Evolutionary conservation across 2,113 vertebrate species (phyloP).

Genomic region (Sturnira hondurensis): DNA sequence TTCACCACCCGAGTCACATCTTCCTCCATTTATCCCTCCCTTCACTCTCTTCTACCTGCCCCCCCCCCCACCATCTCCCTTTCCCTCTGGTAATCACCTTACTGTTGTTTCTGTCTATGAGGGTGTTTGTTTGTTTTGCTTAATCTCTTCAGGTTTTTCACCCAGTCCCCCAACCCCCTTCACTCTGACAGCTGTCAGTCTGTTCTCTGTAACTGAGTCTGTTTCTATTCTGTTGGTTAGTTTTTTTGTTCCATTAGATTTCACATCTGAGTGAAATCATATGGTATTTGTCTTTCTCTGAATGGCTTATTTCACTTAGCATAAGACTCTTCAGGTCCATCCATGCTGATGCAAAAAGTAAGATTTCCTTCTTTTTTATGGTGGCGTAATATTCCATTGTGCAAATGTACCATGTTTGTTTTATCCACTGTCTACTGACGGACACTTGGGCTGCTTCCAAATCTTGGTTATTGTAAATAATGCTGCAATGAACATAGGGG

Average conservation of each 20-base stretch:
- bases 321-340: background rate
- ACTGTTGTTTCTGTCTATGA: background rate
- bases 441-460: background rate
- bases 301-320: background rate
- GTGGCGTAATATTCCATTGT: background rate
- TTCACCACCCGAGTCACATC: background rate
- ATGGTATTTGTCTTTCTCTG: background rate
- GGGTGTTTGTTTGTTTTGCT: background rate
- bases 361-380: background rate
- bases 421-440: background rate
- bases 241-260: background rate
- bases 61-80: too few species aligned
- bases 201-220: background rate
- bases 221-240: background rate
- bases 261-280: background rate
- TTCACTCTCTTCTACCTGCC: background rate
- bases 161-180: background rate
- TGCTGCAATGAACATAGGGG: background rate
- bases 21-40: background rate
- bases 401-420: background rate
- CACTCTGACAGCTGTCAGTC: background rate
- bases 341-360: background rate
- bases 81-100: background rate
- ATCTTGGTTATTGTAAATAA: background rate
- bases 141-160: background rate